phyloP scores from a whole-genome alignment of 2,797 vertebrate genomes.

The Coreius guichenoti region DNA sequence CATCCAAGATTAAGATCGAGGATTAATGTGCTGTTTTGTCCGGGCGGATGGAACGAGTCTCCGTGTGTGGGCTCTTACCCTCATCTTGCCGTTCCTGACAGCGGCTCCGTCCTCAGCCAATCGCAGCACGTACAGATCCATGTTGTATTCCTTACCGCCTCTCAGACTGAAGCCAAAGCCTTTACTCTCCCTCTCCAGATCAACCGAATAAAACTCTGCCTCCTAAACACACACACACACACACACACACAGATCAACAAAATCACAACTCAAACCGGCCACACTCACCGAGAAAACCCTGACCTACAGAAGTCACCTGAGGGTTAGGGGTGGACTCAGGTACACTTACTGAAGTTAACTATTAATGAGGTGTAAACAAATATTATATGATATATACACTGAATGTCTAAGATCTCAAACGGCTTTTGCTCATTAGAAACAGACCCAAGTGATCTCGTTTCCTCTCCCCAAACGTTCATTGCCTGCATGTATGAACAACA shows the following conservation, averaged over 20 bases:
- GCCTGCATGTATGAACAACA: neutral
- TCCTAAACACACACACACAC: constrained; percentile 76
- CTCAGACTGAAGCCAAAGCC: constrained; percentile 98
- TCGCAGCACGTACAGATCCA: constrained; percentile 97
- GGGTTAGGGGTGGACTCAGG: too few relatives aligned
- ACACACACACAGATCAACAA: constrained; percentile 19
- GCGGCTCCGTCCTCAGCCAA: constrained; percentile 97
- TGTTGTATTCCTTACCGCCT: constrained; percentile 96
- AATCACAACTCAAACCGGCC: neutral
- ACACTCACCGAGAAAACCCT: neutral
- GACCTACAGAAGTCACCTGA: too few relatives aligned
- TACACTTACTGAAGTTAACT: too few relatives aligned
- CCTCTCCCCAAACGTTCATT: neutral
- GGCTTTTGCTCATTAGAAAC: too few relatives aligned
- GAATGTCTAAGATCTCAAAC: too few relatives aligned
- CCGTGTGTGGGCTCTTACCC: constrained; percentile 76
- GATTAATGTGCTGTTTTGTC: too few relatives aligned
- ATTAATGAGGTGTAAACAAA: neutral
- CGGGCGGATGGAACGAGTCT: too few relatives aligned
- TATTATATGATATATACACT: neutral
- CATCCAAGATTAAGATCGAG: too few relatives aligned
- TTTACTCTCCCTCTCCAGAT: constrained; percentile 95
- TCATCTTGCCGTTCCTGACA: constrained; percentile 95
- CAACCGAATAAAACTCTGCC: constrained; percentile 96
- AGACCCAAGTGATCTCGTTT: neutral